Evolutionary conservation across 2,888 invertebrate genomes (phyloP), one percentile per base, ranked within the genome.

Genomic region (Philereme transversata): DNA sequence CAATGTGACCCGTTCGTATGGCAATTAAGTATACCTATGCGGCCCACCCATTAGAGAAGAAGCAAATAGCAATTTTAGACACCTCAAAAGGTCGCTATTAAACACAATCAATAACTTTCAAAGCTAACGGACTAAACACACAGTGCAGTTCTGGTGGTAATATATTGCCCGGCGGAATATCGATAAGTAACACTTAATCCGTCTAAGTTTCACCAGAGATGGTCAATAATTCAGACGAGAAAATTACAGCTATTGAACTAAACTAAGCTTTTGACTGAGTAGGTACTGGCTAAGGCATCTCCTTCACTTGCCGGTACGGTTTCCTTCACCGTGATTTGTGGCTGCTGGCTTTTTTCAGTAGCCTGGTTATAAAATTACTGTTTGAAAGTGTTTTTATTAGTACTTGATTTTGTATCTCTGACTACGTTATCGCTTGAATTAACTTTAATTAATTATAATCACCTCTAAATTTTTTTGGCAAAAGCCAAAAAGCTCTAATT

Each of bases 181-280:
- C 38, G 48, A 55, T 43, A 59, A 45, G 59, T 50, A 53, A 53
- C 63, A 63, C 63, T 63, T 59, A 59, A 59, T 63, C 59, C 56
- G 63, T 63, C 63, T 59, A 57, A 57, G 48, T 59, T 60, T 57
- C 59, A 59, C 56, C 59, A 50, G 36, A 9, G 33, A 47, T 33
- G 7, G 33, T 34, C 34, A 36, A 54, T 49, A 10, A 34, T 57
- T 53, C 44, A 48, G 5, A 4, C 57, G 47, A 48, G 49, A 34
- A 49, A 62, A 62, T 48, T 49, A 59, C 41, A 52, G 43, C 11
- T 52, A 63, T 53, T 7, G n/a, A 36, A 46, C 43, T 51, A 51
- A 54, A 47, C 51, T 51, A 62, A 44, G 51, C 50, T 50, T 53
- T 41, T 49, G 40, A 51, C 40, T 4, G 34, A 38, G 44, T 44